Conservation (phyloP, 2,113 vertebrate genomes). For the Paraplagusia blochii region DNA sequence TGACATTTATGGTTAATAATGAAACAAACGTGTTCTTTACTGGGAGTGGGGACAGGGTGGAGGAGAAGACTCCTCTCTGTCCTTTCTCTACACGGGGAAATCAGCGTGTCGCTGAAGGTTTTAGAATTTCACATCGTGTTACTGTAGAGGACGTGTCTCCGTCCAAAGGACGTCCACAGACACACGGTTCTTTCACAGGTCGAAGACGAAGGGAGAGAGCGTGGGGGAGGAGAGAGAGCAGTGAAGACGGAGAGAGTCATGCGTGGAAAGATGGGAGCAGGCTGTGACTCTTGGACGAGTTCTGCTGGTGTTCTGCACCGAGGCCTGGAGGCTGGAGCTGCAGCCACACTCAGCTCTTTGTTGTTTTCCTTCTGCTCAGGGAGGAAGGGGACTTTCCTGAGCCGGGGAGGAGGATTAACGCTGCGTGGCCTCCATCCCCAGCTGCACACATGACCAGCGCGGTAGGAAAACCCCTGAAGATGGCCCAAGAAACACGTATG, state of each 20-base stretch:
- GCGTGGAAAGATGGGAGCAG: conserved; percentile 67
- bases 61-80: no score
- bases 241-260: conserved; percentile 58
- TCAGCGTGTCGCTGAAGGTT: no score
- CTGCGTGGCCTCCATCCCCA: conserved; percentile 74
- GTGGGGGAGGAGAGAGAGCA: not conserved
- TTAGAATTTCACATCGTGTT: no score
- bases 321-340: conserved; percentile 75
- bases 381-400: conserved; percentile 77
- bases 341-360: conserved; percentile 80
- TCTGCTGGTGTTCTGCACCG: conserved; percentile 73
- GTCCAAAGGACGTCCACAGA: no score
- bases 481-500: conserved; percentile 56
- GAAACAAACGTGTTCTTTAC: no score
- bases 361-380: conserved; percentile 75
- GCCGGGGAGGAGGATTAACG: conserved; percentile 72
- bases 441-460: conserved; percentile 76
- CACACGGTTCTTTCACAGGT: conserved; percentile 37
- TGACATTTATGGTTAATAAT: no score
- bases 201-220: conserved; percentile 44
- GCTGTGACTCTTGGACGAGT: conserved; percentile 77
- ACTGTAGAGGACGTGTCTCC: no score
- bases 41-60: no score
- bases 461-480: conserved; percentile 71
- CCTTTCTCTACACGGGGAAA: no score